Base-by-base conservation (phyloP, 1,140 invertebrate species). In the Condylostylus longicornis region DNA sequence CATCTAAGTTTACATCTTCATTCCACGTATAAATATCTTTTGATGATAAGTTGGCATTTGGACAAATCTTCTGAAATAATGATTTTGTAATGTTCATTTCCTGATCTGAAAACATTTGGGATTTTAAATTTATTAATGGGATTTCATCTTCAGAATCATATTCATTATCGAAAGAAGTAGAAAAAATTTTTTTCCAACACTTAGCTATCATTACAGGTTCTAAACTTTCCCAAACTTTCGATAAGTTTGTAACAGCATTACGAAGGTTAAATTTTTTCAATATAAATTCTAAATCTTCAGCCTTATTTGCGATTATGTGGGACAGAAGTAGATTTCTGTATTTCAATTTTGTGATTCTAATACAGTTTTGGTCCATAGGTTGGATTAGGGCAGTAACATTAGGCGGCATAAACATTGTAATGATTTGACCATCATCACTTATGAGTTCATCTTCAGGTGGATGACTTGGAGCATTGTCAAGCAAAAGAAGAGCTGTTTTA, bases 281-380 rank as follows among this genome's bases (percentile, higher is more conserved):
- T 25, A 39, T 23, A n/a, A 15, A 9, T 7, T 14, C 8, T 8
- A 39, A 29, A 34, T 39, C 21, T 23, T 33, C n/a, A 9, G 5
- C 18, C 17, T n/a, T 12, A 14, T 12, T 23, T 15, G 31, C 13
- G 17, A 23, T 13, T 5, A 33, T 15, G 27, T n/a, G 13, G 5
- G 30, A 33, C 9, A 33, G 27, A 10, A 33, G 23, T 20, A 14
- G 27, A 19, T 37, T 25, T 18, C 27, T 33, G 10, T 42, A 42
- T 12, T 42, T 22, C 5, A 40, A 19, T 28, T 43, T 45, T 9
- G 37, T 35, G 10, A 36, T 33, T 23, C 41, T 37, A 20, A 68
- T 68, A 18, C 66, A 49, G 19, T 62, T 61, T 47, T 64, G 59
- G 48, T 67, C 62, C 56, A 69, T 61, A 6, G 64, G 63, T 43